These are phyloP conservation scores for Caerostris extrusa DNA, from an alignment of 1,140 invertebrate species.

Conservation along the genomic window DNA sequence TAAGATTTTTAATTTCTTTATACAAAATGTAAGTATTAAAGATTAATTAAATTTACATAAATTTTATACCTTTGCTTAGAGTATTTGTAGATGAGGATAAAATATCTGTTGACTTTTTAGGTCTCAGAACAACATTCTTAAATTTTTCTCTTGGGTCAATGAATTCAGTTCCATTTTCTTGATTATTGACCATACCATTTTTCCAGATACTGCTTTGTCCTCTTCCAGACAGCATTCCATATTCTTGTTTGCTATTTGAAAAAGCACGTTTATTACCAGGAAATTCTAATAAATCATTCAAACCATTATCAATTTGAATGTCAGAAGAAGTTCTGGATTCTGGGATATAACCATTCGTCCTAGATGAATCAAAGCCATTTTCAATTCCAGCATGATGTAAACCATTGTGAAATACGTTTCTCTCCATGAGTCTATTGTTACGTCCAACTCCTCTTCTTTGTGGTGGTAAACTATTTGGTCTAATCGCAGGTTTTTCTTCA, in stretches of 20 bases:
- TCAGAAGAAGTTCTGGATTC: neutral
- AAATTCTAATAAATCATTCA: constrained; percentile 48
- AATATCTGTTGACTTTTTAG: constrained; percentile 23
- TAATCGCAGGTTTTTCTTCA: constrained; percentile 60
- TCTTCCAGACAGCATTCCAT: neutral
- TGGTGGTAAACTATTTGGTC: constrained; percentile 61
- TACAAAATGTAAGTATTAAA: too few species aligned
- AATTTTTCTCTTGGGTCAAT: constrained; percentile 5
- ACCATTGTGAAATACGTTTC: constrained; percentile 37
- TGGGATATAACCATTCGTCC: constrained; percentile 38
- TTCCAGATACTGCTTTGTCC: neutral
- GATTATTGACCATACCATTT: neutral
- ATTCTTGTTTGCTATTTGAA: neutral
- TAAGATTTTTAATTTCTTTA: too few species aligned
- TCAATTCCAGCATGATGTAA: neutral
- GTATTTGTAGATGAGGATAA: constrained; percentile 42
- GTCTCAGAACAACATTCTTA: constrained; percentile 67
- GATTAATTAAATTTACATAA: neutral
- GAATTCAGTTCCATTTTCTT: neutral
- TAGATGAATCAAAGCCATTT: constrained; percentile 48
- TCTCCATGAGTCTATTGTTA: neutral
- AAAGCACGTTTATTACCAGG: constrained; percentile 60
- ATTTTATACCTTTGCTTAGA: constrained; percentile 45
- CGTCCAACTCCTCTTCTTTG: constrained; percentile 20
- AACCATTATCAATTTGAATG: constrained; percentile 16